Base-by-base conservation (phyloP, 92 coral and sea anemone species). In the Nematostella vectensis region DNA sequence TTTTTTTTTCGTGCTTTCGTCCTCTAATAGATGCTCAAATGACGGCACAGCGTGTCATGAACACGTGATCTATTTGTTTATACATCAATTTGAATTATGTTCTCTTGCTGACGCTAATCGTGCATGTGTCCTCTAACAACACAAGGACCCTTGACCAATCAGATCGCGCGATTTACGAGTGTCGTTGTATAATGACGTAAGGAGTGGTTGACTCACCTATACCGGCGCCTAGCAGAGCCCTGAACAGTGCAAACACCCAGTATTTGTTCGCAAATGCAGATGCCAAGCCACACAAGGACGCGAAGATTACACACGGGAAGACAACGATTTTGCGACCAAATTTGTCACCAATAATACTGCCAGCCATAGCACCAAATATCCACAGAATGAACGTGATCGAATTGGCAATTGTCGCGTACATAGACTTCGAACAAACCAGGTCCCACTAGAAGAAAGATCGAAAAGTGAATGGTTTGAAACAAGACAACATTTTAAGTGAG, bases 391-490 rank as follows among this genome's bases (percentile, higher is more conserved):
- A 75, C 10, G 63, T 60, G 27, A 75, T 48, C 36, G 82, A 75
- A 11, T 72, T 58, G 33, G 69, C 59, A 12, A 75, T 19, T 18
- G 54, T 51, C 10, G 57, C 81, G 47, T 59, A 73, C 31, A 79
- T 67, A 13, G 81, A 75, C 2, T 28, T 79, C 36, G 60, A 72
- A 38, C 81, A 79, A n/a, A 79, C 87, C 40, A 79, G 71, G 42
- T 79, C 75, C 54, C 64, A 74, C 87, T 79, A 61, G 31, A 64
- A 62, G 3, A 10, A 27, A 55, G 56, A 21, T 6, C 51, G 8
- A 33, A 45, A 4, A 45, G 36, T 9, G n/a, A n/a, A n/a, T n/a
- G n/a, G n/a, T n/a, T n/a, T n/a, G n/a, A n/a, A n/a, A n/a, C n/a
- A n/a, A n/a, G n/a, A n/a, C n/a, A n/a, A n/a, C n/a, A n/a, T n/a